A percentile compares a stretch with the other conserved stretches of the same genome.
Conservation (phyloP, 2,797 vertebrate genomes). For the Oreochromis mossambicus region DNA sequence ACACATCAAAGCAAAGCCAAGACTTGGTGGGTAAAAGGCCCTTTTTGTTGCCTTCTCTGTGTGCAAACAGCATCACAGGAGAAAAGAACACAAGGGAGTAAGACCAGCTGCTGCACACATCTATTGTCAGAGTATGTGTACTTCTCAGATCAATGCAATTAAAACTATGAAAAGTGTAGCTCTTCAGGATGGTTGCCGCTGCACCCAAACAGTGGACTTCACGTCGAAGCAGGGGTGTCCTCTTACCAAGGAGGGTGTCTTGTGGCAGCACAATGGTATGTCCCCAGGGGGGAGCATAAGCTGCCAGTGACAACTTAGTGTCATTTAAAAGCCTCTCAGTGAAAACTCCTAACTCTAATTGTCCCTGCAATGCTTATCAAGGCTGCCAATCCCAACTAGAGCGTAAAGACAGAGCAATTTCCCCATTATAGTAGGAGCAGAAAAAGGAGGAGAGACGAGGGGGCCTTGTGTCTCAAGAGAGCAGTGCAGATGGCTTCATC, state of each 20-base stretch:
- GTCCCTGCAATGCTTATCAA: slow-evolving; percentile 72
- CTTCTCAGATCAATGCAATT: slow-evolving; percentile 36
- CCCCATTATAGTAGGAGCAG: slow-evolving; percentile 66
- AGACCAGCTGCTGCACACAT: slow-evolving; percentile 8
- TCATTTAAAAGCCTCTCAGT: slow-evolving; percentile 63
- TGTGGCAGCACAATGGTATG: slow-evolving; percentile 11
- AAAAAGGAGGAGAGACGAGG: slow-evolving; percentile 63
- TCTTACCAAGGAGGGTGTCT: not conserved
- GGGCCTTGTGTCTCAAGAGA: slow-evolving; percentile 66
- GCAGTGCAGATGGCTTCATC: slow-evolving; percentile 74
- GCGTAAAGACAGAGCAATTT: slow-evolving; percentile 76
- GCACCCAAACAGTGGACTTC: slow-evolving; percentile 9
- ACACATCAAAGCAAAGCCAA: slow-evolving; percentile 45
- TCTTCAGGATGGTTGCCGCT: not conserved
- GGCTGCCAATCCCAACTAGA: slow-evolving; percentile 73
- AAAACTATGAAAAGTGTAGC: not conserved
- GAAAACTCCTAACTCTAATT: slow-evolving; percentile 71
- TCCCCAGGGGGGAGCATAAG: slow-evolving; percentile 29
- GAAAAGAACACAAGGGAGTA: slow-evolving; percentile 1
- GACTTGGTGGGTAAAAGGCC: not conserved
- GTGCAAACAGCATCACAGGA: slow-evolving; percentile 1
- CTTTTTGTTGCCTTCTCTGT: slow-evolving; percentile 30
- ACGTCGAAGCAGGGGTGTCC: not conserved
- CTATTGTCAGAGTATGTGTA: not conserved
- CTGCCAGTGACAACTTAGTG: slow-evolving; percentile 49